Evolutionary conservation across 2,888 invertebrate species (phyloP).

Genomic region (Chorisops tibialis): DNA sequence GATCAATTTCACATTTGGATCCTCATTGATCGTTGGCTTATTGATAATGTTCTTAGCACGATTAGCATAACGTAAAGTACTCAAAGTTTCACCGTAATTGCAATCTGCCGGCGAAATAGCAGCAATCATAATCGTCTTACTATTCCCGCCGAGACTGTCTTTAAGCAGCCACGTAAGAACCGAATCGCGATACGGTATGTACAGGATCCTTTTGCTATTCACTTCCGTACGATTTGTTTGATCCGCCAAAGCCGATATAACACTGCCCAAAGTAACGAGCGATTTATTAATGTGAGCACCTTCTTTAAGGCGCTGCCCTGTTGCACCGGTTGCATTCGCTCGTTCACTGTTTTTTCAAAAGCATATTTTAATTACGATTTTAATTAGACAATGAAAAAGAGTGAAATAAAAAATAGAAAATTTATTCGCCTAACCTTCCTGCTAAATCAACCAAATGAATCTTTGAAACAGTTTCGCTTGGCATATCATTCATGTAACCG

Average conservation of each 20-base stretch:
- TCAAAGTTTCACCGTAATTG: conserved; percentile 83
- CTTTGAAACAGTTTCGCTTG: conserved; percentile 85
- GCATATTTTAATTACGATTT: background rate
- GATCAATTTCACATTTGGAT: conserved; percentile 83
- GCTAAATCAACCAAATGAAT: conserved; percentile 87
- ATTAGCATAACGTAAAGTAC: conserved; percentile 83
- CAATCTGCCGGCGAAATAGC: conserved; percentile 78
- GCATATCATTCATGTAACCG: conserved; percentile 80
- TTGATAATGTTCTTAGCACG: conserved; percentile 88
- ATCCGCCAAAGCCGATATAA: conserved; percentile 82
- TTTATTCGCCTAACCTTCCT: conserved; percentile 62
- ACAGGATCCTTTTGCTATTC: conserved; percentile 57
- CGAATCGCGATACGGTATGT: conserved; percentile 85
- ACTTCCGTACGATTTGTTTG: conserved; percentile 55
- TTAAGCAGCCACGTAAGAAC: conserved; percentile 85
- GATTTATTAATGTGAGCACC: conserved; percentile 91
- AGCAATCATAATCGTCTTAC: conserved; percentile 89
- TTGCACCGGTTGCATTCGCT: conserved; percentile 85
- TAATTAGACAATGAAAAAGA: conserved; percentile 3
- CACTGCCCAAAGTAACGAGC: conserved; percentile 80
- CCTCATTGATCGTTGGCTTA: conserved; percentile 87
- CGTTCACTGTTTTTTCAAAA: conserved; percentile 62
- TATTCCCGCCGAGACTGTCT: conserved; percentile 85
- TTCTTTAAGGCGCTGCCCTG: conserved; percentile 84
- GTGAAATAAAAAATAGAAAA: background rate